These are phyloP conservation scores for Troides aeacus DNA, from an alignment of 2,888 invertebrate genomes.

Conservation along the genomic window DNA sequence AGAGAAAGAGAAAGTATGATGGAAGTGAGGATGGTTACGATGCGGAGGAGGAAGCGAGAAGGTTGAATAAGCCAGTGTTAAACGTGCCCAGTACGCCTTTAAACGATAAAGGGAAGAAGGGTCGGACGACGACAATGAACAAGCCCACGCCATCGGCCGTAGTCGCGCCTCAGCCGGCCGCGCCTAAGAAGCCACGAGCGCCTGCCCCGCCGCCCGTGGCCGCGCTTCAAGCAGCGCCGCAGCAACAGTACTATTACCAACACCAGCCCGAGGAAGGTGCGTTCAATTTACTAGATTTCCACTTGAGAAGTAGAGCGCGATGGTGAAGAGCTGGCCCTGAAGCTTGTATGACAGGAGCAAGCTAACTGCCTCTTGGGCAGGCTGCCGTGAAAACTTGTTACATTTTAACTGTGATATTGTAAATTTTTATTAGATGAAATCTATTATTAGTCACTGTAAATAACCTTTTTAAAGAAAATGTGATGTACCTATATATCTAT, in stretches of 20 bases:
- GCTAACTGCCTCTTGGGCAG: constrained; percentile 72
- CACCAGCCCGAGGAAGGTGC: constrained; percentile 81
- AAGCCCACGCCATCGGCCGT: constrained; percentile 66
- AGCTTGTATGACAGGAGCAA: constrained; percentile 82
- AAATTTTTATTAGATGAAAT: constrained; percentile 76
- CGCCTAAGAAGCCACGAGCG: constrained; percentile 72
- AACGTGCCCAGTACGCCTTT: constrained; percentile 75
- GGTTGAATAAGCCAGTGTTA: constrained; percentile 74
- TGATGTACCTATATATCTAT: constrained; percentile 64
- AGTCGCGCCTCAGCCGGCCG: constrained; percentile 70
- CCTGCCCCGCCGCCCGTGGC: constrained; percentile 70
- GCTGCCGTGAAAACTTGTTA: constrained; percentile 77
- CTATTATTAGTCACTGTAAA: constrained; percentile 74
- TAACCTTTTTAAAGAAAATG: constrained; percentile 68
- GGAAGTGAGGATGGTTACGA: constrained; percentile 84
- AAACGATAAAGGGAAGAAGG: constrained; percentile 72
- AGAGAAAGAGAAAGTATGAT: constrained; percentile 85
- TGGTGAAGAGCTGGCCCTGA: constrained; percentile 81
- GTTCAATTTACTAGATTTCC: constrained; percentile 81
- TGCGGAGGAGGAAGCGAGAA: constrained; percentile 76
- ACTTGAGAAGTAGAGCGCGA: constrained; percentile 80
- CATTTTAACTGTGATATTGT: constrained; percentile 80
- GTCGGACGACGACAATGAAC: constrained; percentile 52
- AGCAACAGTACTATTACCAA: constrained; percentile 79
- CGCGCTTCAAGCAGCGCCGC: constrained; percentile 68